A percentile compares a stretch with the other conserved stretches of the same genome.
phyloP scores from a whole-genome alignment of 2,113 vertebrate genomes.

The Gavialis gangeticus region DNA sequence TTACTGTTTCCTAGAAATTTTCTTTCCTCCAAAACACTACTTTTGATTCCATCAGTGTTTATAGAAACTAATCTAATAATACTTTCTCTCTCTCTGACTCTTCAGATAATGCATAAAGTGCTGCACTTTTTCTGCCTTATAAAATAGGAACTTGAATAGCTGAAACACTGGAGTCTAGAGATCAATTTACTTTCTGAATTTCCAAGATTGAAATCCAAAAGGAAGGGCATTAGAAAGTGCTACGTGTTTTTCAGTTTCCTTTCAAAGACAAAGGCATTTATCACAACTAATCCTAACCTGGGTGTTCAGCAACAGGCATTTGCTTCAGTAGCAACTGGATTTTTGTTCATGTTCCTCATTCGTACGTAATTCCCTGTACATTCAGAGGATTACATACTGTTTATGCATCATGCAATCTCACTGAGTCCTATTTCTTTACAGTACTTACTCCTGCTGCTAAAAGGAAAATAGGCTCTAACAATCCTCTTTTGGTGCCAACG shows the following conservation, averaged over 20 bases:
- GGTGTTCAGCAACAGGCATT: slow-evolving; percentile 13
- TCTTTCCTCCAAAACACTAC: not conserved
- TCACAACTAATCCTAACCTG: not conserved
- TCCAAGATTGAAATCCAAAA: slow-evolving; percentile 18
- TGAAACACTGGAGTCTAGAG: not conserved
- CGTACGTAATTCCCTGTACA: slow-evolving; percentile 71
- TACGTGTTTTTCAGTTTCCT: not conserved
- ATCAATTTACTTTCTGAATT: slow-evolving; percentile 22
- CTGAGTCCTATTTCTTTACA: slow-evolving; percentile 77
- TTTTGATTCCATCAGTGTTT: slow-evolving; percentile 41
- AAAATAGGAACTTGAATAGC: slow-evolving; percentile 28
- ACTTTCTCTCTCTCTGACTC: not conserved
- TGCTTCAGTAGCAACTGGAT: slow-evolving; percentile 35
- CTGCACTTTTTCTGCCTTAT: slow-evolving; percentile 32
- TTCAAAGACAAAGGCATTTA: slow-evolving; percentile 22
- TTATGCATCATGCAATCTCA: slow-evolving; percentile 74
- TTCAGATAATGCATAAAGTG: slow-evolving; percentile 29
- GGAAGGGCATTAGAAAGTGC: not conserved
- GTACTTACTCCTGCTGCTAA: slow-evolving; percentile 81
- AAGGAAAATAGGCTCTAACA: slow-evolving; percentile 80
- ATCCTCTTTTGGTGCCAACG: slow-evolving; percentile 81
- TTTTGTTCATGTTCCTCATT: slow-evolving; percentile 55
- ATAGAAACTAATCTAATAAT: slow-evolving; percentile 47
- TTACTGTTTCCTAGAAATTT: not conserved
- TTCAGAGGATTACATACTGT: slow-evolving; percentile 80